phyloP scores from a whole-genome alignment of 1,140 invertebrate genomes.

The Drosophila arizonae region DNA sequence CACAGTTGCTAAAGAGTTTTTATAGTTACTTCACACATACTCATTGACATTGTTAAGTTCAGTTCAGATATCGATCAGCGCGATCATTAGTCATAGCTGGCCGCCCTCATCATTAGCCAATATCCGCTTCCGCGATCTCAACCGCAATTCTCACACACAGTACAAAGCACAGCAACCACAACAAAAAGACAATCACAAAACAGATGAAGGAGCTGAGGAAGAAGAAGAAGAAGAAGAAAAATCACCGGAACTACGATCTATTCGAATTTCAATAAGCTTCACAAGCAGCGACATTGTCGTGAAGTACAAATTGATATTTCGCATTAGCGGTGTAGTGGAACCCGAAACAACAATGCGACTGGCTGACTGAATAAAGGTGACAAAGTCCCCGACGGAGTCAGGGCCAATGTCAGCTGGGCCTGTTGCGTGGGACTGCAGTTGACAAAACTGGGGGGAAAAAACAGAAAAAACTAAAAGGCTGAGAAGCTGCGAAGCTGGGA shows the following conservation, averaged over 20 bases:
- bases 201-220: too few relatives aligned
- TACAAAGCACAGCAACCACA: slow-evolving; percentile 41
- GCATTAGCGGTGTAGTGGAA: slow-evolving; percentile 49
- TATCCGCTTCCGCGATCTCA: slow-evolving; percentile 39
- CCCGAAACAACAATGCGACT: slow-evolving; percentile 19
- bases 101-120: slow-evolving; percentile 31
- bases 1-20: too few relatives aligned
- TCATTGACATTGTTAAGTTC: neutral
- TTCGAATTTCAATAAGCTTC: slow-evolving; percentile 65
- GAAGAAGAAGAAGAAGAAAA: slow-evolving; percentile 4
- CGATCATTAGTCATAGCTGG: slow-evolving; percentile 28
- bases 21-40: too few relatives aligned
- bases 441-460: neutral
- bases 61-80: neutral
- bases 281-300: slow-evolving; percentile 36
- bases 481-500: slow-evolving; percentile 4
- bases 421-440: slow-evolving; percentile 57
- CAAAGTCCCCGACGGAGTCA: slow-evolving; percentile 10
- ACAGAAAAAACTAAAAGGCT: neutral
- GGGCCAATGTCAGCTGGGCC: slow-evolving; percentile 23
- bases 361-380: neutral
- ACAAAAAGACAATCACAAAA: neutral
- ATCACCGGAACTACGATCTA: slow-evolving; percentile 71
- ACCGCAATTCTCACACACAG: slow-evolving; percentile 51
- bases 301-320: slow-evolving; percentile 72